phyloP scores from a whole-genome alignment of 2,113 vertebrate genomes.

The Guaruba guarouba region DNA sequence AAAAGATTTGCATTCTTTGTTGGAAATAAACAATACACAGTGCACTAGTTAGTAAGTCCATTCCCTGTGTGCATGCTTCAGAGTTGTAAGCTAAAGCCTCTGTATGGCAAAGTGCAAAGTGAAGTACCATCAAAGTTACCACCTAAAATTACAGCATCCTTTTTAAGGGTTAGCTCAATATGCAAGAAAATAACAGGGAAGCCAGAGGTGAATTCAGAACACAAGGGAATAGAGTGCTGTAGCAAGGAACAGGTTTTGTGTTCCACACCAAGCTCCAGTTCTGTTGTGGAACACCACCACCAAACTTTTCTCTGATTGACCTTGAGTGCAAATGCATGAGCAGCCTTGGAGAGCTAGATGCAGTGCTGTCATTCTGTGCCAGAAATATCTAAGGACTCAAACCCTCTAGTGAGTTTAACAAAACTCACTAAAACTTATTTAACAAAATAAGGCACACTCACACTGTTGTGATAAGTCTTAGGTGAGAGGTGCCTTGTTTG shows the following conservation, averaged over 20 bases:
- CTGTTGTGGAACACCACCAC: not conserved
- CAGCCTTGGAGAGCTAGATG: not conserved
- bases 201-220: not conserved
- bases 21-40: not conserved
- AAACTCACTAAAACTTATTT: too few species aligned
- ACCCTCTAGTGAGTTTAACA: not conserved
- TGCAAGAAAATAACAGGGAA: not conserved
- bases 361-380: not conserved
- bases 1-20: not conserved
- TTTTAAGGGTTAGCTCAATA: not conserved
- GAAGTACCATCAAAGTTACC: not conserved
- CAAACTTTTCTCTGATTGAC: not conserved
- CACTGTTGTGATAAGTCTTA: not conserved
- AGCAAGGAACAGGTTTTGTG: not conserved
- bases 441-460: not conserved
- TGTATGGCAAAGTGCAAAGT: not conserved
- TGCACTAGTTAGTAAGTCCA: not conserved
- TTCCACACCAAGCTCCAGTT: not conserved
- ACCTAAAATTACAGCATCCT: not conserved
- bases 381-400: not conserved
- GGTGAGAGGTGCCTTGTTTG: not conserved
- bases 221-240: not conserved
- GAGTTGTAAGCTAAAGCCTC: not conserved
- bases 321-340: not conserved
- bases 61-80: accelerated